Conservation (phyloP, 1,140 invertebrate genomes). For the Pectinophora gossypiella region DNA sequence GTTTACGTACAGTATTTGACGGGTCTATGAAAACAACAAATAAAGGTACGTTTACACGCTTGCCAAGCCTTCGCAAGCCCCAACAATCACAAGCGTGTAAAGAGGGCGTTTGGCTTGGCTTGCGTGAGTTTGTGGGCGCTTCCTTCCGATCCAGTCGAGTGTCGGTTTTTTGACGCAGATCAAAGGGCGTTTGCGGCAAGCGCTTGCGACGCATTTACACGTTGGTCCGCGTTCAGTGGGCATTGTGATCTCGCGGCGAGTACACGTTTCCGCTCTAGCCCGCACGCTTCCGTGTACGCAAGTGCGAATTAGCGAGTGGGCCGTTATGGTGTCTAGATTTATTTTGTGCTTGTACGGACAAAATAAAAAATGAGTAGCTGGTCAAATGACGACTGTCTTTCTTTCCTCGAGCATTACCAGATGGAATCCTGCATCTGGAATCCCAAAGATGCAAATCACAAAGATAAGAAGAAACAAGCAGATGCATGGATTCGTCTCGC, state of each 20-base stretch:
- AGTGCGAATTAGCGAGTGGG: too few relatives aligned
- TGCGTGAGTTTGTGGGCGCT: constrained; percentile 14
- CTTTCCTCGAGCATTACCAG: constrained; percentile 15
- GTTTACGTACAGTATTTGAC: too few relatives aligned
- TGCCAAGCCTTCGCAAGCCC: too few relatives aligned
- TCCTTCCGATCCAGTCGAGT: constrained; percentile 15
- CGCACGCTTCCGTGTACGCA: not conserved
- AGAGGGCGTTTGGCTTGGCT: constrained; percentile 16
- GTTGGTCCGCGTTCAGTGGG: constrained; percentile 13
- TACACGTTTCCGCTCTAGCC: not conserved
- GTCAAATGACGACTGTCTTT: constrained; percentile 14
- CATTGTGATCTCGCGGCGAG: constrained; percentile 7
- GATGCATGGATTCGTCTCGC: constrained; percentile 19
- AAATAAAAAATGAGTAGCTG: constrained; percentile 10
- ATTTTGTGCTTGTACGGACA: not conserved
- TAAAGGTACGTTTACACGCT: too few relatives aligned
- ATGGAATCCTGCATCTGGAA: constrained; percentile 13
- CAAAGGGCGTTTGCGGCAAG: constrained; percentile 20
- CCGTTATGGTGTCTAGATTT: too few relatives aligned
- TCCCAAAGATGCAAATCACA: constrained; percentile 13
- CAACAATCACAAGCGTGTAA: constrained; percentile 19
- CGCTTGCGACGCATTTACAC: constrained; percentile 5
- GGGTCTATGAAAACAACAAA: too few relatives aligned
- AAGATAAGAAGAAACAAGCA: constrained; percentile 18
- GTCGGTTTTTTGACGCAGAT: constrained; percentile 18